Evolutionary conservation across 92 coral and sea anemone species (phyloP).

Genomic region (Scolanthus callimorphus): DNA sequence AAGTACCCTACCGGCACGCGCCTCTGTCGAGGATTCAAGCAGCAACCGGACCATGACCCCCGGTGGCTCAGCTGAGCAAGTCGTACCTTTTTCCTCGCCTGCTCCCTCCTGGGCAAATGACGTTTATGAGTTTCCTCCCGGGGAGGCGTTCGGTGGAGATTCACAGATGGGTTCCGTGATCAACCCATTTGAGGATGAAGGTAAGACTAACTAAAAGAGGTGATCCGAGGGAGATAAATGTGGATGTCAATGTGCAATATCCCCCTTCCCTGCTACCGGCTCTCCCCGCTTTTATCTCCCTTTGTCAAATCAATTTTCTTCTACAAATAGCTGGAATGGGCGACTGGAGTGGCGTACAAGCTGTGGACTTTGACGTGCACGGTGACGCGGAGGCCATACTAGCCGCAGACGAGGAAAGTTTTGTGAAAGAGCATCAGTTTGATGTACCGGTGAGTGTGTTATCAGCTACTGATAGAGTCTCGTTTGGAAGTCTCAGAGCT

Average conservation of each 20-base stretch:
- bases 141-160: not conserved
- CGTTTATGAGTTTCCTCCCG: not conserved
- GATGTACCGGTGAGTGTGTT: conserved; percentile 73
- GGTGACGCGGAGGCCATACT: conserved; percentile 75
- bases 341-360: too few species aligned
- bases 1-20: too few species aligned
- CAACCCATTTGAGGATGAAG: not conserved
- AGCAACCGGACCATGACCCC: conserved; percentile 63
- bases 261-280: too few species aligned
- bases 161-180: not conserved
- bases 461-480: too few species aligned
- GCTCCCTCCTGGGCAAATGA: conserved; percentile 2
- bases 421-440: conserved; percentile 73
- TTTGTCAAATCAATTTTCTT: too few species aligned
- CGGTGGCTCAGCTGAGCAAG: conserved; percentile 27
- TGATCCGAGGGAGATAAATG: too few species aligned
- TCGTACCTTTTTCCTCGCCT: conserved; percentile 23
- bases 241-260: too few species aligned
- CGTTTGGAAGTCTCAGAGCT: too few species aligned
- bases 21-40: conserved; percentile 23
- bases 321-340: too few species aligned
- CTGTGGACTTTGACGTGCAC: not conserved
- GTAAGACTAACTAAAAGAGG: too few species aligned
- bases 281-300: too few species aligned
- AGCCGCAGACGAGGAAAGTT: conserved; percentile 80